Percentiles rank a stretch among this genome's conserved stretches.
Conservation (phyloP, 2,888 invertebrate genomes). For the Drosophila anceps region DNA sequence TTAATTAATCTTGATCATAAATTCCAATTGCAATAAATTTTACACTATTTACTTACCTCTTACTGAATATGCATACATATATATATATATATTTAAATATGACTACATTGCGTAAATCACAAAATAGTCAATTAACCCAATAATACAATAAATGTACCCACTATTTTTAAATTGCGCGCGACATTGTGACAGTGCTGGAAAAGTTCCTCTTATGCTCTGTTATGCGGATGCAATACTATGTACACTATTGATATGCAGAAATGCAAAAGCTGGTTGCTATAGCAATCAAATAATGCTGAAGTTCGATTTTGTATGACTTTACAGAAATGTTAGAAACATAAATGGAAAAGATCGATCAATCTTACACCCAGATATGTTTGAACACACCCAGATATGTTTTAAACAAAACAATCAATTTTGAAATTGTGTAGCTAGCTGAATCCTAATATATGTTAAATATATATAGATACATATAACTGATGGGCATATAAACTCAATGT, state of each 20-base stretch:
- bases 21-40: background rate
- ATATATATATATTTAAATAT: too few species aligned
- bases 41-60: background rate
- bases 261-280: background rate
- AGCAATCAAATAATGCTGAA: background rate
- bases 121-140: background rate
- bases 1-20: background rate
- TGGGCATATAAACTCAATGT: background rate
- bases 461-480: background rate
- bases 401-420: background rate
- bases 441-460: background rate
- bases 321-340: background rate
- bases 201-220: background rate
- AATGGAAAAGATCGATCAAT: background rate
- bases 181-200: background rate
- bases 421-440: background rate
- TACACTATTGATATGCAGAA: background rate
- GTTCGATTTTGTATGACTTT: background rate
- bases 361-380: background rate
- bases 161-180: background rate
- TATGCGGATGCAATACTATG: background rate
- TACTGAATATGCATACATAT: background rate
- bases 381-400: background rate
- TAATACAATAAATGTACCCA: background rate
- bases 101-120: background rate